These are phyloP conservation scores for Gastracanthus pulcherrimus DNA, from an alignment of 2,888 invertebrate genomes.

Conservation along the genomic window DNA sequence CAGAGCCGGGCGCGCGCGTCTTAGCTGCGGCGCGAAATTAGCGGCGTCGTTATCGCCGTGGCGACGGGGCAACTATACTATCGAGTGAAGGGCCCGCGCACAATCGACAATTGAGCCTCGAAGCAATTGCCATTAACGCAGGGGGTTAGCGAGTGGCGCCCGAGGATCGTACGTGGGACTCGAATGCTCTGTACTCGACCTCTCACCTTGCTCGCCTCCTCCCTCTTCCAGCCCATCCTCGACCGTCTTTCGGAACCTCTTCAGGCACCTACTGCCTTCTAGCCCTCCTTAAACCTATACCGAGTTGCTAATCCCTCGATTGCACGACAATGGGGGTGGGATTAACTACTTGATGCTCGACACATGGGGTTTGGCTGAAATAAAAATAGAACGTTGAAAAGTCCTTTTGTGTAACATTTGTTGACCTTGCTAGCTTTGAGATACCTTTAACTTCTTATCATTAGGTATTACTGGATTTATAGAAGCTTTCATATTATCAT, in stretches of 20 bases:
- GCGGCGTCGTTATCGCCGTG: slow-evolving; percentile 26
- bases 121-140: slow-evolving; percentile 32
- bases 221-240: background rate
- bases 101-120: slow-evolving; percentile 39
- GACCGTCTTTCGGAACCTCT: no score
- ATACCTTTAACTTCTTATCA: no score
- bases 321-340: slow-evolving; percentile 4
- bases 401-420: no score
- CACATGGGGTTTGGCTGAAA: background rate
- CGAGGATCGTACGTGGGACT: slow-evolving; percentile 12
- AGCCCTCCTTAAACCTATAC: slow-evolving; percentile 11
- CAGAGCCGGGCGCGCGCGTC: no score
- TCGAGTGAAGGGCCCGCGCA: slow-evolving; percentile 12
- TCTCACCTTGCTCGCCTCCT: background rate
- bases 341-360: background rate
- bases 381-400: background rate
- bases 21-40: slow-evolving; percentile 40
- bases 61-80: slow-evolving; percentile 10
- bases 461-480: no score
- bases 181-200: background rate
- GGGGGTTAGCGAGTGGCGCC: background rate
- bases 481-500: no score
- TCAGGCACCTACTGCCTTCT: slow-evolving; percentile 8
- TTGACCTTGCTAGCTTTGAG: no score
- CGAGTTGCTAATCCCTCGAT: background rate